Base-by-base conservation (phyloP, 1,140 invertebrate genomes). In the Acyrthosiphon pisum region DNA sequence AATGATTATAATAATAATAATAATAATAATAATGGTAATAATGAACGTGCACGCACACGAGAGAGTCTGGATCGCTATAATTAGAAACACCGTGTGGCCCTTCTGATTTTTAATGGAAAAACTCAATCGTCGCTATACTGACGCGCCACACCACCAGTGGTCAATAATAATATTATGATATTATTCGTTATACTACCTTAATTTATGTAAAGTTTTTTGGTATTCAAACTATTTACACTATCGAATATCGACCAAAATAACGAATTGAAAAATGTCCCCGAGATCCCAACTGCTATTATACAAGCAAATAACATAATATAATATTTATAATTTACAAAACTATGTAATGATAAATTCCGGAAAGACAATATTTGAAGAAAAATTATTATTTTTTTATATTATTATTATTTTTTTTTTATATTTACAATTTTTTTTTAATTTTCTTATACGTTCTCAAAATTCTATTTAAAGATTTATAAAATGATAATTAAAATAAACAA, bases 91-190 rank as follows among this genome's bases (percentile, higher is more conserved):
- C 68, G 68, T 37, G 90, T 83, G 90, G 76, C 90, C 90, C 56
- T 91, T 60, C n/a, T 26, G 44, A 92, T 92, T 83, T 92, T 92
- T 83, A 92, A 92, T 92, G 90, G 41, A 92, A 92, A 91, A 92
- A 92, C 90, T 92, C 56, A 46, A 83, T 81, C 90, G 56, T 92
- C 90, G 90, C 44, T 44, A n/a, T 22, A 76, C 14, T 18, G 30
- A 76, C 18, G 48, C 20, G 14, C 87, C 35, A 56, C 46, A 48
- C 30, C 9, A 30, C 84, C 41, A 41, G 37, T 84, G 41, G 37
- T 76, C 60, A 76, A 76, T 35, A 76, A 76, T 76, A 76, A n/a
- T 76, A 18, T 76, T n/a, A 76, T 76, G 6, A n/a, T 76, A 76
- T 76, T 76, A 76, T 76, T n/a, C 60, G 7, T 68, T 18, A 18